Percentiles rank a stretch among this genome's conserved stretches.
Conservation (phyloP, 2,888 invertebrate species). For the Odontocerum albicorne region DNA sequence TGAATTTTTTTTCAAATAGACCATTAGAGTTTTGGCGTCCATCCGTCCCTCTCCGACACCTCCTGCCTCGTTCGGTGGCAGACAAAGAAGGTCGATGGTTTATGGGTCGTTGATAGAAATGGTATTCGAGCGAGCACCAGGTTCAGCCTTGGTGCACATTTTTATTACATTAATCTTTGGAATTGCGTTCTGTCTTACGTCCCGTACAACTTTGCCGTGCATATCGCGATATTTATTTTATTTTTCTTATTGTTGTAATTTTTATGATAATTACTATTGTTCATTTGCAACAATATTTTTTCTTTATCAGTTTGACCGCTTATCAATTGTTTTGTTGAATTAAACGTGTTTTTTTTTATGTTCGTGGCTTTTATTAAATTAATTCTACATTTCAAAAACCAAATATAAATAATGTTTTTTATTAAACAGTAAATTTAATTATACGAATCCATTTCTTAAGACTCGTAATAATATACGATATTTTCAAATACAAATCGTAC, state of each 20-base stretch:
- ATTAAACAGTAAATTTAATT: too few relatives aligned
- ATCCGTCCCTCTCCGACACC: conserved; percentile 55
- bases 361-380: too few relatives aligned
- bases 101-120: conserved; percentile 62
- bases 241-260: neutral
- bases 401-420: too few relatives aligned
- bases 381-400: too few relatives aligned
- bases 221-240: conserved; percentile 1
- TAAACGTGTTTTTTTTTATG: too few relatives aligned
- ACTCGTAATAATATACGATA: too few relatives aligned
- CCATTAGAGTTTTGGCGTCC: conserved; percentile 58
- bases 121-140: conserved; percentile 41
- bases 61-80: conserved; percentile 52
- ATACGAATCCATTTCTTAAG: too few relatives aligned
- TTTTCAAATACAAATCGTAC: too few relatives aligned
- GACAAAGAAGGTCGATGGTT: conserved; percentile 62
- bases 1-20: conserved; percentile 59
- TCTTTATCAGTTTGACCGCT: neutral
- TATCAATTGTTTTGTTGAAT: too few relatives aligned
- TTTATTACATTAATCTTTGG: conserved; percentile 37
- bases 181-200: conserved; percentile 37
- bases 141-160: conserved; percentile 37
- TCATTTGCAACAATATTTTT: neutral
- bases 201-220: conserved; percentile 23
- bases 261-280: too few relatives aligned